Evolutionary conservation across 2,888 invertebrate species (phyloP).

Genomic region (Acrocyrtus sp.): DNA sequence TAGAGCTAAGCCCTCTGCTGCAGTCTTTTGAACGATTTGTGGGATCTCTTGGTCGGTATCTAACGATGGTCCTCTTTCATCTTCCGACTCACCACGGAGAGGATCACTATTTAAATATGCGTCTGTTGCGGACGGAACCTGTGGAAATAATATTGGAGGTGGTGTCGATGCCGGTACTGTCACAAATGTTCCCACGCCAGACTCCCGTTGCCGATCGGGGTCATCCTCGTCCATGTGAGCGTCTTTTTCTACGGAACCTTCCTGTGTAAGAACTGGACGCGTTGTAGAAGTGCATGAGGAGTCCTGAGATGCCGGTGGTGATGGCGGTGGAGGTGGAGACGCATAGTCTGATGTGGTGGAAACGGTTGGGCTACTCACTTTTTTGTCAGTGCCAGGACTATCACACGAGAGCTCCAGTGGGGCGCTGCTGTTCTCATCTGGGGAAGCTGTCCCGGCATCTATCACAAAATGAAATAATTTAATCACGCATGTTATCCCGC

Average conservation of each 20-base stretch:
- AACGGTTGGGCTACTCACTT: conserved; percentile 48
- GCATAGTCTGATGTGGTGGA: conserved; percentile 45
- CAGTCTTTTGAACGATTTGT: neutral
- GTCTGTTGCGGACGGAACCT: conserved; percentile 1
- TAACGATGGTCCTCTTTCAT: neutral
- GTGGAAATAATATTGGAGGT: conserved; percentile 44
- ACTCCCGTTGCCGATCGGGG: neutral
- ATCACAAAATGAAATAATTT: too few relatives aligned
- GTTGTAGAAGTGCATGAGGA: conserved; percentile 35
- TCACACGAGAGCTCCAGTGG: too few relatives aligned
- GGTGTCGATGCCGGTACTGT: conserved; percentile 26
- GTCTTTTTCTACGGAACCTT: neutral
- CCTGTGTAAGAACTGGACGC: neutral
- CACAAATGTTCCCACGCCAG: neutral
- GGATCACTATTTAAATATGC: too few relatives aligned
- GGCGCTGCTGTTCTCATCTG: neutral
- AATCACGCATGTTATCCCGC: too few relatives aligned
- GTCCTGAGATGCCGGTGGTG: conserved; percentile 7
- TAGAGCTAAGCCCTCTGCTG: neutral
- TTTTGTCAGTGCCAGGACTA: conserved; percentile 19
- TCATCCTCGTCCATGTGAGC: neutral
- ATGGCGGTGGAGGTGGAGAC: neutral
- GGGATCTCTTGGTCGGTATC: neutral
- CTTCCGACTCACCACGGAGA: neutral
- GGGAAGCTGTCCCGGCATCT: too few relatives aligned